Evolutionary conservation across 1,140 invertebrate genomes (phyloP).

Genomic region (Drosophila jambulina): DNA sequence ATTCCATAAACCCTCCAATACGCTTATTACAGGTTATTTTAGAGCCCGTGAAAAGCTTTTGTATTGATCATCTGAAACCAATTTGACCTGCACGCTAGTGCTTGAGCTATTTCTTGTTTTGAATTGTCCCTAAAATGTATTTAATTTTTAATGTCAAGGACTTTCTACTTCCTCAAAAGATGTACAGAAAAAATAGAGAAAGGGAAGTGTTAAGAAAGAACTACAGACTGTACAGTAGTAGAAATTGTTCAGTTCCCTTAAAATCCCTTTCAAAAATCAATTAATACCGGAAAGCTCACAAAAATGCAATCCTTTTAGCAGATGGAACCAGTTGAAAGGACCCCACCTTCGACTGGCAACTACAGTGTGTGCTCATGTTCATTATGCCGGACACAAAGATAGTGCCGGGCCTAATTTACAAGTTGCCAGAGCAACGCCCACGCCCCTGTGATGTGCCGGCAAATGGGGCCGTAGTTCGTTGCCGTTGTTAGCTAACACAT

Average conservation of each 20-base stretch:
- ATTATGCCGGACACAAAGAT: slow-evolving; percentile 56
- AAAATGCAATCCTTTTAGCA: slow-evolving; percentile 21
- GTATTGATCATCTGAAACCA: slow-evolving; percentile 1
- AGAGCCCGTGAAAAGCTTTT: not conserved
- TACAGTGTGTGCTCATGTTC: slow-evolving; percentile 44
- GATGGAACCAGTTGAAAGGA: slow-evolving; percentile 13
- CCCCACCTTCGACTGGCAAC: slow-evolving; percentile 16
- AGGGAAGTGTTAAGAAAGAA: not conserved
- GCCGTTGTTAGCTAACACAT: slow-evolving; percentile 16
- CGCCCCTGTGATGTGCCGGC: slow-evolving; percentile 51
- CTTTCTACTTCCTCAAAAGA: too few relatives aligned
- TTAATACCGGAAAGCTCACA: not conserved
- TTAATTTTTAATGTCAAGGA: slow-evolving; percentile 2
- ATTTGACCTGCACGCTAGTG: not conserved
- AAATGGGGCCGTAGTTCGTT: slow-evolving; percentile 19
- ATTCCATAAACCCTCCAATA: slow-evolving; percentile 14
- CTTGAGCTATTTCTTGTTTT: not conserved
- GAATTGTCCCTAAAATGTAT: not conserved
- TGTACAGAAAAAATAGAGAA: too few relatives aligned
- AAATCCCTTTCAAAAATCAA: slow-evolving; percentile 1
- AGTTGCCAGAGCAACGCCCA: slow-evolving; percentile 13
- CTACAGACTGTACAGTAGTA: not conserved
- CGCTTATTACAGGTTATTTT: slow-evolving; percentile 7
- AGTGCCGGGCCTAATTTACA: slow-evolving; percentile 65
- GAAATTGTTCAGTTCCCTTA: not conserved